Evolutionary conservation across 1,140 invertebrate species (phyloP), one percentile per base, ranked within the genome.

Genomic region (Apis florea): DNA sequence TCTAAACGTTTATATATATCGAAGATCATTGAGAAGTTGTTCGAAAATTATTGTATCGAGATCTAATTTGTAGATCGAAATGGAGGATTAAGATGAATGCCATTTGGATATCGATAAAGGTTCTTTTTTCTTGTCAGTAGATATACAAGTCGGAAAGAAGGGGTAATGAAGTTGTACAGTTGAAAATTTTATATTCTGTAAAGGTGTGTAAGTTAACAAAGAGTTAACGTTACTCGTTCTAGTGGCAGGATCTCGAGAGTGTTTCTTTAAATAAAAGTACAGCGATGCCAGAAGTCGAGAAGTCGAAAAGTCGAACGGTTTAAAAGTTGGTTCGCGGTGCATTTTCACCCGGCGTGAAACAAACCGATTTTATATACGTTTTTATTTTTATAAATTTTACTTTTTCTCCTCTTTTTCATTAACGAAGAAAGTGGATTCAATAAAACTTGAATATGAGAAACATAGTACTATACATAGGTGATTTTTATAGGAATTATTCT

Each of bases 281-380:
- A 54, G 51, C 67, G 75, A 71, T 61, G 6, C 59, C 8, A 13
- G 11, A 24, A 26, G 51, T 13, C 59, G 59, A 13, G 11, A 24
- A 26, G 51, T 13, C 59, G 59, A 56, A 82, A 66, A 78, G 81
- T 86, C 71, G 73, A 83, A 77, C 73, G 56, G 63, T 77, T 86
- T 68, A 58, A 86, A 83, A 75, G 47, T 85, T 80, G 10, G 1
- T 1, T 11, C 24, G 47, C 51, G 13, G 51, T 71, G 47, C 59
- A 69, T 63, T 82, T 83, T 19, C 58, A 31, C 56, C 15, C 54
- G 12, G 64, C 12, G 64, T 21, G 10, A 58, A 53, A 58, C 40
- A 82, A 85, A 81, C 54, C 69, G 54, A 47, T 67, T n/a, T 47
- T 47, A 47, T 74, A n/a, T 70, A 58, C 40, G 69, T 31, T 78